phyloP scores from a whole-genome alignment of 2,888 invertebrate genomes.

The Colletes collaris region DNA sequence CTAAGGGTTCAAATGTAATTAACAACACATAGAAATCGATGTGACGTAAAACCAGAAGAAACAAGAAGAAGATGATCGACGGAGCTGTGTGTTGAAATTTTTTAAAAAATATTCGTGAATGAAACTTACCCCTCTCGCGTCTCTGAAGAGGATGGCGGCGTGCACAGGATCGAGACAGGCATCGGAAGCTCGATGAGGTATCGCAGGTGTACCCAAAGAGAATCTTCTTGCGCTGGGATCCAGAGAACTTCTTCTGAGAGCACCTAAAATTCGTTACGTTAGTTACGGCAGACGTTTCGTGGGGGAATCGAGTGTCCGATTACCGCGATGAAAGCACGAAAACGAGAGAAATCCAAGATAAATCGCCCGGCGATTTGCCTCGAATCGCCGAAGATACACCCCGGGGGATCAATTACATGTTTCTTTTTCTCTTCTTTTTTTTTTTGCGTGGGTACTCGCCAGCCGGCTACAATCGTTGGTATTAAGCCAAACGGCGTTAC shows the following conservation, averaged over 20 bases:
- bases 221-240: conserved; percentile 91
- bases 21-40: no score
- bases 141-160: conserved; percentile 95
- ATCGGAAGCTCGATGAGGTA: conserved; percentile 89
- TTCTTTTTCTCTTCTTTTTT: background rate
- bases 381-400: background rate
- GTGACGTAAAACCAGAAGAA: no score
- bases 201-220: conserved; percentile 87
- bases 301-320: conserved; percentile 35
- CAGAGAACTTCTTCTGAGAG: conserved; percentile 89
- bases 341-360: conserved; percentile 2
- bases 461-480: conserved; percentile 3
- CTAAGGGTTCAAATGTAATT: no score
- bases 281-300: conserved; percentile 17
- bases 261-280: conserved; percentile 85
- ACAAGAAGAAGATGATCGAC: no score
- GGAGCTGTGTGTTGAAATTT: no score
- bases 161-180: conserved; percentile 93
- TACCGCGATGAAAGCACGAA: conserved; percentile 4
- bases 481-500: conserved; percentile 28
- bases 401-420: background rate
- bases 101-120: no score
- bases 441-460: background rate
- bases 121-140: conserved; percentile 94
- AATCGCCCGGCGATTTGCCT: background rate